Percentiles rank a stretch among this genome's conserved stretches.
Conservation (phyloP, 2,113 vertebrate species). For the Danio rerio region DNA sequence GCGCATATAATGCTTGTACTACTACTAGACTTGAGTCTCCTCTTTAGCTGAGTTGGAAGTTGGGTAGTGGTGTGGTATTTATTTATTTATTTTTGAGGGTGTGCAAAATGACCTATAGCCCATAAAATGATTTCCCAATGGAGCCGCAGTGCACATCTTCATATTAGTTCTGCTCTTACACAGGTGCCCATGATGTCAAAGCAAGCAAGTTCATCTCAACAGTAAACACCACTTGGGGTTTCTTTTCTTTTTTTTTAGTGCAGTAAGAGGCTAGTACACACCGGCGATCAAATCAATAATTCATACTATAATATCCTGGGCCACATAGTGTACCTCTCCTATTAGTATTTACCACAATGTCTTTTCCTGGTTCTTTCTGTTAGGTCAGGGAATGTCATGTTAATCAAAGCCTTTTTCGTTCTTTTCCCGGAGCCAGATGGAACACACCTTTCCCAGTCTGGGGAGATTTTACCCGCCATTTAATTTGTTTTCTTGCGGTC, state of each 20-base stretch:
- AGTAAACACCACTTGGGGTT: constrained; percentile 60
- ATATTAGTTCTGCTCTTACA: constrained; percentile 53
- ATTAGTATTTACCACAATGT: constrained; percentile 50
- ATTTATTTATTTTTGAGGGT: constrained; percentile 18
- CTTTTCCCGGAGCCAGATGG: constrained; percentile 37
- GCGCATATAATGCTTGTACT: background rate
- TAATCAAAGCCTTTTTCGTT: constrained; percentile 67
- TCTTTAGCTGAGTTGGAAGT: background rate
- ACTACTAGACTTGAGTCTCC: background rate
- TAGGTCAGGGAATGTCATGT: constrained; percentile 68
- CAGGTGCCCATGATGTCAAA: constrained; percentile 40
- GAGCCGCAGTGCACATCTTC: constrained; percentile 50
- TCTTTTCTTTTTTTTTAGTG: constrained; percentile 58
- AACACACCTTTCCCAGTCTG: constrained; percentile 49
- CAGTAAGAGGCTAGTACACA: constrained; percentile 55
- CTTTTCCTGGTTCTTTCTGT: constrained; percentile 48
- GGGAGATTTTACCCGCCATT: constrained; percentile 48
- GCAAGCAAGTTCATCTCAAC: constrained; percentile 55
- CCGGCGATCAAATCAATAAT: constrained; percentile 77
- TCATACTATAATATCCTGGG: constrained; percentile 70
- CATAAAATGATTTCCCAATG: constrained; percentile 54
- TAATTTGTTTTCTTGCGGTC: constrained; percentile 53
- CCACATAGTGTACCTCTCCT: constrained; percentile 38
- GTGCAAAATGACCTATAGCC: constrained; percentile 52
- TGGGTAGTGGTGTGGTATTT: background rate